Evolutionary conservation across 2,113 vertebrate species (phyloP), one percentile per base, ranked within the genome.

Genomic region (Tetrao urogallus): DNA sequence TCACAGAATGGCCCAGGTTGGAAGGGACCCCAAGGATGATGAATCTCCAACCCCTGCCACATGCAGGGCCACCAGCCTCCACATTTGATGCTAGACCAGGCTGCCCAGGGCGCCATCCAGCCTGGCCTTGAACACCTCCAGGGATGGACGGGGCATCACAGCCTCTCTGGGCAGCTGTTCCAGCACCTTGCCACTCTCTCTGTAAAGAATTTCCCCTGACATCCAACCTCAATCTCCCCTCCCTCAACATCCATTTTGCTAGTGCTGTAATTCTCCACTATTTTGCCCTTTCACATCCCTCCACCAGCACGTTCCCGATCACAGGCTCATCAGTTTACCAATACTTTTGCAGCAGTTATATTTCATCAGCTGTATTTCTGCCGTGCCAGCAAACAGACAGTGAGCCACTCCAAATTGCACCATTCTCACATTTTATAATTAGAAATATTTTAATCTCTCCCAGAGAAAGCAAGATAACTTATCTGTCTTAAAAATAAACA

Each of bases 401-500:
- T 1, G 5, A 91, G 67, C 22, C 9, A 19, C 38, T 65, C 11
- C 22, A 21, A 90, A 48, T 50, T 60, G 76, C 75, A 78, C 16
- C 73, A 74, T 36, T 77, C 57, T 88, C 82, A 3, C 8, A 65
- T 75, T 81, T 72, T 72, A 81, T 69, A 88, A 94, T 91, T 72
- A 89, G 85, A 94, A 77, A 58, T 89, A 77, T 38, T 95, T 93
- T 82, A 92, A 94, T 86, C 52, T 70, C 54, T 81, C 83, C 61
- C 54, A 18, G 30, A 48, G 80, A 66, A 87, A 73, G 60, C 27
- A 47, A 95, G 95, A 96, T 94, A 94, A 92, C 66, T 93, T 97
- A 95, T 95, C 94, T 95, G 66, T 24, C 61, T 52, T 42, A 40
- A 90, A 95, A 95, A 89, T 66, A 95, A 95, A 89, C 81, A 87